phyloP scores from a whole-genome alignment of 2,797 vertebrate genomes.

The Pseudotriccus pelzelni region DNA sequence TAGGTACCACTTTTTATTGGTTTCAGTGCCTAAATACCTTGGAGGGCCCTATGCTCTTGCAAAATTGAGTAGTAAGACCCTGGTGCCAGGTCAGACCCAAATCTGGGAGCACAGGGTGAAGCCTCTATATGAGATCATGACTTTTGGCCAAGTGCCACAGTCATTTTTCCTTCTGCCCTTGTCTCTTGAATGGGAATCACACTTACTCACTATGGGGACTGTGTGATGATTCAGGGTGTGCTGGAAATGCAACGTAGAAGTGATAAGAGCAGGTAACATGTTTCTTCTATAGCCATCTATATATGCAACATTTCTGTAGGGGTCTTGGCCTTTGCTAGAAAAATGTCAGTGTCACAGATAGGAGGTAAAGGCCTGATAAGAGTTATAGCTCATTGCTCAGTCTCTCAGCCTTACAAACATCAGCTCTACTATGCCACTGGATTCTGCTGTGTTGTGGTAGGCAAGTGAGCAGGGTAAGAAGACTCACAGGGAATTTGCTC shows the following conservation, averaged over 20 bases:
- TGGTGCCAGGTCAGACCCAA: background rate
- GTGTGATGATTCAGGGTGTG: background rate
- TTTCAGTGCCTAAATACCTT: background rate
- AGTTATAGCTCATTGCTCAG: background rate
- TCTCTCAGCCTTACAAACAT: background rate
- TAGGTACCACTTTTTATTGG: background rate
- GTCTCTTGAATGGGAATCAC: background rate
- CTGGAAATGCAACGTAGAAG: background rate
- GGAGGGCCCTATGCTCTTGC: background rate
- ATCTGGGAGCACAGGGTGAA: background rate
- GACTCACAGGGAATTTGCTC: background rate
- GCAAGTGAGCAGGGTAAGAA: background rate
- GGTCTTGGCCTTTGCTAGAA: background rate
- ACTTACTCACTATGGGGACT: background rate
- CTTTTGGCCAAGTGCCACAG: background rate
- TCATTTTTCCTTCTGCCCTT: background rate
- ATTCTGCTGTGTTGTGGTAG: background rate
- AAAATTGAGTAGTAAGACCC: background rate
- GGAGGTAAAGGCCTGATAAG: accelerated
- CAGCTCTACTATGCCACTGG: background rate
- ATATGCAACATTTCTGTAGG: accelerated
- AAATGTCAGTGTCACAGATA: background rate
- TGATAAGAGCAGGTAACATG: background rate
- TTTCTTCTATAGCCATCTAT: background rate
- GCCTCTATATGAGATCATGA: background rate